phyloP scores from a whole-genome alignment of 2,888 invertebrate species.

The Spilosoma lubricipeda region DNA sequence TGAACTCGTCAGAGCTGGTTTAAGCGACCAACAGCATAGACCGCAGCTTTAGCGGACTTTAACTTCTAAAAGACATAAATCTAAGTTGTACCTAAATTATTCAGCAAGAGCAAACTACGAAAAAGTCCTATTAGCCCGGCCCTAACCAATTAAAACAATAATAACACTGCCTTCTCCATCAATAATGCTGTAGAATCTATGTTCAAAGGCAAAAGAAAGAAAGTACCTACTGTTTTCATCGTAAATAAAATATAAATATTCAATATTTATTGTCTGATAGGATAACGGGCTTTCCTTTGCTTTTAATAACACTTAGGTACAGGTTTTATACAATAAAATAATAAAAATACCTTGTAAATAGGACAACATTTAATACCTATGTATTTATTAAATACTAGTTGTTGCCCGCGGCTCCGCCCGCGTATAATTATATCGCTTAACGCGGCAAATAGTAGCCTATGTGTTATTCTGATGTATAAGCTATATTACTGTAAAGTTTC shows the following conservation, averaged over 20 bases:
- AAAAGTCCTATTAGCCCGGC: not conserved
- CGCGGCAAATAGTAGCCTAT: no score
- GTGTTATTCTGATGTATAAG: no score
- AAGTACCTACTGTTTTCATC: not conserved
- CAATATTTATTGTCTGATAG: not conserved
- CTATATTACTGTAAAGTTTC: no score
- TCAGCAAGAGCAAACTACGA: not conserved
- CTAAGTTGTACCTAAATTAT: not conserved
- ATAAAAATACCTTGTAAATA: not conserved
- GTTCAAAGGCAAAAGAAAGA: not conserved
- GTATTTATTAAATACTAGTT: not conserved
- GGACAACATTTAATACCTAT: not conserved
- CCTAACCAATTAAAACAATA: not conserved
- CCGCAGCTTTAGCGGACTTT: not conserved
- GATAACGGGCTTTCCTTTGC: not conserved
- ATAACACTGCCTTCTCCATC: not conserved
- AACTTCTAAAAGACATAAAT: not conserved
- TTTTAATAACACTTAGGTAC: not conserved
- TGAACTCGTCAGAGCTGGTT: not conserved
- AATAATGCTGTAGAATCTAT: not conserved
- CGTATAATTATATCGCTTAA: no score
- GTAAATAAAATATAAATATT: not conserved
- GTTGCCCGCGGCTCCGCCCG: no score
- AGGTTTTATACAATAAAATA: not conserved
- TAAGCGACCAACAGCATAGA: not conserved